These are phyloP conservation scores for Sturnus vulgaris DNA, from an alignment of 2,113 vertebrate genomes.

Conservation along the genomic window DNA sequence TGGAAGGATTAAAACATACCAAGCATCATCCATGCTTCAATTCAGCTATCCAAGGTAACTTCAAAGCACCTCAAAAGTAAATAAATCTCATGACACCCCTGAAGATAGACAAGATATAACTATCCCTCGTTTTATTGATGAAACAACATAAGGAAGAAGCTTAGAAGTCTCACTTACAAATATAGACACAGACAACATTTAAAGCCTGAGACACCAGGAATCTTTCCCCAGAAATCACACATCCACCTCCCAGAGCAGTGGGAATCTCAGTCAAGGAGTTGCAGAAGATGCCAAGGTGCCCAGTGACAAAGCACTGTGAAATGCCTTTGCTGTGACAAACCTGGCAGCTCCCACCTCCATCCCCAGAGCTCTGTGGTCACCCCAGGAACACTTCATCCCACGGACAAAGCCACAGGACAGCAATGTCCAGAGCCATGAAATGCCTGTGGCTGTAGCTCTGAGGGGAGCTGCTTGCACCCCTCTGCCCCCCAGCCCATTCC, in stretches of 20 bases:
- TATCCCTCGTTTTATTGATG: not conserved
- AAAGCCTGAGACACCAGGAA: not conserved
- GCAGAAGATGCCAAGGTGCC: not conserved
- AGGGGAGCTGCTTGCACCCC: not conserved
- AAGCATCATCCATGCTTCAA: not conserved
- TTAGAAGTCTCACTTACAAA: not conserved
- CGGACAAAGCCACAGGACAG: not conserved
- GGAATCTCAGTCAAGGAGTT: not conserved
- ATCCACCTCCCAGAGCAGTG: not conserved
- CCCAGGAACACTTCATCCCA: fast-evolving
- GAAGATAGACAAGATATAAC: not conserved
- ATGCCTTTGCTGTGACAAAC: not conserved
- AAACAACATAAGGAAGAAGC: not conserved
- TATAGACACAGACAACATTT: not conserved
- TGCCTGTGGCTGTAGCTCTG: not conserved
- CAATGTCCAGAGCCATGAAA: not conserved
- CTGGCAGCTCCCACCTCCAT: fast-evolving
- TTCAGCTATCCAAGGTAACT: not conserved
- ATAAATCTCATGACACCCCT: not conserved
- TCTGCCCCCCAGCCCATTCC: not conserved
- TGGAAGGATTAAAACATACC: not conserved
- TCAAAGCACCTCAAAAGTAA: not conserved
- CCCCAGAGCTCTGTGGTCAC: not conserved
- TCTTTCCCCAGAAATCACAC: not conserved
- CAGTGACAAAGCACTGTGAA: fast-evolving